phyloP scores from a whole-genome alignment of 1,140 invertebrate species.

The Hetaerina americana region DNA sequence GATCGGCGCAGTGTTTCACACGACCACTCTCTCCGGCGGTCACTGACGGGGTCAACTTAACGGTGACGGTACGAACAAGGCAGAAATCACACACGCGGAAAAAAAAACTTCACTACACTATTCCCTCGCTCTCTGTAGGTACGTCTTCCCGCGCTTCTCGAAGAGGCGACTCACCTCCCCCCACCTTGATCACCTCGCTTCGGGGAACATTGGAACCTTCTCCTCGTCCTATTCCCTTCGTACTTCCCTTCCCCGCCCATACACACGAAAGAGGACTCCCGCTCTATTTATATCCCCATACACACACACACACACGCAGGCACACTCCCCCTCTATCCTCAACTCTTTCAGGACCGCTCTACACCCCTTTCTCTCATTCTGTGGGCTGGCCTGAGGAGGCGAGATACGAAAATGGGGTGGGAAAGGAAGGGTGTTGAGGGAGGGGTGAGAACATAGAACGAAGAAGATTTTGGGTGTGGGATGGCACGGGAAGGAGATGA shows the following conservation, averaged over 20 bases:
- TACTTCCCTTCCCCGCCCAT: too few species aligned
- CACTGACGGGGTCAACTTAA: too few species aligned
- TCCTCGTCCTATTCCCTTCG: background rate
- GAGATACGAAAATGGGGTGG: background rate
- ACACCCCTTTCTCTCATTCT: background rate
- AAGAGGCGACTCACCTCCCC: background rate
- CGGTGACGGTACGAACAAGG: too few species aligned
- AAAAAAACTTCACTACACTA: too few species aligned
- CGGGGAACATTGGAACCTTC: background rate
- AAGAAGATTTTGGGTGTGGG: background rate
- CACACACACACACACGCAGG: too few species aligned
- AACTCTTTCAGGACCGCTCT: too few species aligned
- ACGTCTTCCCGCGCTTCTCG: background rate
- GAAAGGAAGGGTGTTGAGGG: background rate
- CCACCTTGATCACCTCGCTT: background rate
- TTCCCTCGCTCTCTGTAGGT: too few species aligned
- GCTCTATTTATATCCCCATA: background rate
- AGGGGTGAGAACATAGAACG: background rate
- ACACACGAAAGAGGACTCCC: background rate
- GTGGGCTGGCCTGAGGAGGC: background rate
- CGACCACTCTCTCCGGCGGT: too few species aligned
- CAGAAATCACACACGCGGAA: too few species aligned
- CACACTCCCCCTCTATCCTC: background rate
- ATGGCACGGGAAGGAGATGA: too few species aligned
- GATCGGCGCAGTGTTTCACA: too few species aligned